A percentile compares a stretch with the other conserved stretches of the same genome.
phyloP scores from a whole-genome alignment of 2,797 vertebrate species.

The Trachurus trachurus region DNA sequence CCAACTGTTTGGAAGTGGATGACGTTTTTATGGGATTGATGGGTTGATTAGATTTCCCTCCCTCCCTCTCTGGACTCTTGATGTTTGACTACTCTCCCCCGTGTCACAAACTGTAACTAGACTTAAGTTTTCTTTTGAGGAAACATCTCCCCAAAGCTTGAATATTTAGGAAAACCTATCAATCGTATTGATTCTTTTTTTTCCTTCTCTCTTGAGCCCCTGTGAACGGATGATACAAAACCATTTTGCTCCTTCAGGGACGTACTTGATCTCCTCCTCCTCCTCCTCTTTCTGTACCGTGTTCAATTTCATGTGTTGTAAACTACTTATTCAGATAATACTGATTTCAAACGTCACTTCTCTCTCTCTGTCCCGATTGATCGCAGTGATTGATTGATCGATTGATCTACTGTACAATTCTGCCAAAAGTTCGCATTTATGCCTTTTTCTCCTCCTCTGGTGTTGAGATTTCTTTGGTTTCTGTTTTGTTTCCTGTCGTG shows the following conservation, averaged over 20 bases:
- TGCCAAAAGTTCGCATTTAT: conserved; percentile 73
- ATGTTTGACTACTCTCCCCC: conserved; percentile 9
- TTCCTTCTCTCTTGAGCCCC: conserved; percentile 22
- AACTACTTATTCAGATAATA: conserved; percentile 50
- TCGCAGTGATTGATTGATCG: conserved; percentile 34
- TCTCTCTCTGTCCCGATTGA: conserved; percentile 26
- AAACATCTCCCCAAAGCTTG: conserved; percentile 28
- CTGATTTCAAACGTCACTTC: conserved; percentile 55
- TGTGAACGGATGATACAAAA: conserved; percentile 52
- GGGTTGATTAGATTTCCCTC: conserved; percentile 39
- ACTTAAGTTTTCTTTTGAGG: conserved; percentile 35
- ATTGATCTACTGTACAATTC: conserved; percentile 27
- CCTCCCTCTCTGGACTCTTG: conserved; percentile 4
- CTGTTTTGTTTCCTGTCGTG: conserved; percentile 54
- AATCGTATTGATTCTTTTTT: conserved; percentile 5
- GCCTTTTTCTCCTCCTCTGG: conserved; percentile 69
- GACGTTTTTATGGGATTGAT: conserved; percentile 56
- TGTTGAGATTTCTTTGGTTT: conserved; percentile 46
- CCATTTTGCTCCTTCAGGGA: conserved; percentile 76
- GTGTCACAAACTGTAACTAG: conserved; percentile 25
- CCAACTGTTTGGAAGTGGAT: conserved; percentile 50
- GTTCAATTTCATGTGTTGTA: conserved; percentile 52
- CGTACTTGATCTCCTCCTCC: conserved; percentile 59
- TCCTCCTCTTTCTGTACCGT: conserved; percentile 36
- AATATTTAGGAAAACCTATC: conserved; percentile 15